Conservation (phyloP, 1,140 invertebrate species). For the Drosophila nebulosa region DNA sequence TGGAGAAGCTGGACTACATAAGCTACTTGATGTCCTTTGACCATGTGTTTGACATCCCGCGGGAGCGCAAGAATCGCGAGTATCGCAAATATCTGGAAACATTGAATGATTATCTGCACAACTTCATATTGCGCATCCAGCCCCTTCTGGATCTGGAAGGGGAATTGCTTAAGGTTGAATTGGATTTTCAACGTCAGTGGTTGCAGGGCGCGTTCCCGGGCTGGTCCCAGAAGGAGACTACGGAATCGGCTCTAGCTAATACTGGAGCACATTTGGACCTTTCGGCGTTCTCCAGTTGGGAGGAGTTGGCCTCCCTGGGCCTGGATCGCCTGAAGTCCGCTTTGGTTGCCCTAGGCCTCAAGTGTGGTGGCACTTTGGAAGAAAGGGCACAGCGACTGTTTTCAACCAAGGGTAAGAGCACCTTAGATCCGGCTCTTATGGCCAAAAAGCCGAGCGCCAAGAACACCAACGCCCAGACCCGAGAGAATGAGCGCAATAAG, state of each 20-base stretch:
- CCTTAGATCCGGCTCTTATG: slow-evolving; percentile 93
- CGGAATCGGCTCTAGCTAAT: slow-evolving; percentile 93
- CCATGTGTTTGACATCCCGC: slow-evolving; percentile 96
- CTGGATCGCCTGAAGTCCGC: slow-evolving; percentile 98
- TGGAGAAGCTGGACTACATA: slow-evolving; percentile 98
- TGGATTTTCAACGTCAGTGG: slow-evolving; percentile 95
- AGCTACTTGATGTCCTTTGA: slow-evolving; percentile 97
- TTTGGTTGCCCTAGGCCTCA: slow-evolving; percentile 97
- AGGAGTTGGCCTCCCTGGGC: slow-evolving; percentile 97
- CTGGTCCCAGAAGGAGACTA: slow-evolving; percentile 95
- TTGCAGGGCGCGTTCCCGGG: slow-evolving; percentile 94
- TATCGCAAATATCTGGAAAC: slow-evolving; percentile 94
- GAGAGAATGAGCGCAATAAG: slow-evolving; percentile 88
- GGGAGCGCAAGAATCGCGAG: slow-evolving; percentile 96
- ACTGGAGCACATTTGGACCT: slow-evolving; percentile 97
- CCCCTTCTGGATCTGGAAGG: slow-evolving; percentile 93
- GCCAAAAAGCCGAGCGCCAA: slow-evolving; percentile 90
- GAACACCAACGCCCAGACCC: slow-evolving; percentile 84
- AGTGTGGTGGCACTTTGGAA: slow-evolving; percentile 99
- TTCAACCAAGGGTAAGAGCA: slow-evolving; percentile 95
- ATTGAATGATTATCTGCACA: slow-evolving; percentile 93
- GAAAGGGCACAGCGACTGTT: slow-evolving; percentile 98
- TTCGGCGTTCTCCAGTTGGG: slow-evolving; percentile 98
- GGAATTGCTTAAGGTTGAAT: slow-evolving; percentile 89
- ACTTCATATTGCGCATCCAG: slow-evolving; percentile 92